phyloP scores from a whole-genome alignment of 92 coral and sea anemone species.

The Diadumene lineata region DNA sequence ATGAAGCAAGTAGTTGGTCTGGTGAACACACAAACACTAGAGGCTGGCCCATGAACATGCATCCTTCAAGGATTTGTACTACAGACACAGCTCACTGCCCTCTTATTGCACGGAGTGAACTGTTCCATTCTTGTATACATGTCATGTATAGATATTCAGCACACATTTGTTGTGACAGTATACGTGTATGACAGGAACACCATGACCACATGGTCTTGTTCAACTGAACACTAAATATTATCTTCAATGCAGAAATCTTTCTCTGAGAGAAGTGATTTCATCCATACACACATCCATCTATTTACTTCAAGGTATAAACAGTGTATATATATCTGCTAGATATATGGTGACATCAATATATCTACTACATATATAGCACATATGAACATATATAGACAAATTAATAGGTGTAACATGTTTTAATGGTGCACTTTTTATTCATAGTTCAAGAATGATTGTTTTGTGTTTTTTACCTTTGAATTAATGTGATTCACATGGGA shows the following conservation, averaged over 20 bases:
- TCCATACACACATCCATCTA: background rate
- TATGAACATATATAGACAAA: background rate
- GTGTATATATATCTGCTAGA: no score
- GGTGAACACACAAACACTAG: constrained; percentile 43
- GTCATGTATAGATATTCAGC: background rate
- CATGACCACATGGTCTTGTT: constrained; percentile 9
- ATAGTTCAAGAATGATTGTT: background rate
- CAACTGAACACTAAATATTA: constrained; percentile 11
- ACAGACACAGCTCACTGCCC: background rate
- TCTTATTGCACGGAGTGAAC: background rate
- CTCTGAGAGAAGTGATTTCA: background rate
- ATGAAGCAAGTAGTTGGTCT: constrained; percentile 38
- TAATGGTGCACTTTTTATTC: constrained; percentile 12
- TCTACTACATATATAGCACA: background rate
- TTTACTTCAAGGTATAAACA: background rate
- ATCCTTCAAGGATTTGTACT: background rate
- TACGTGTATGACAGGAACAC: background rate
- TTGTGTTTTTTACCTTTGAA: background rate
- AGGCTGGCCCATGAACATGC: constrained; percentile 38
- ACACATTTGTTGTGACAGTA: background rate
- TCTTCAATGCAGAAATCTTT: constrained; percentile 7
- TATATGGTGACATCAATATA: no score
- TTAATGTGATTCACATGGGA: background rate
- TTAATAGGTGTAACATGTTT: background rate
- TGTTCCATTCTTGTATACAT: background rate